Evolutionary conservation across 1,140 invertebrate genomes (phyloP), one percentile per base, ranked within the genome.

Genomic region (Anoplolepis gracilipes): DNA sequence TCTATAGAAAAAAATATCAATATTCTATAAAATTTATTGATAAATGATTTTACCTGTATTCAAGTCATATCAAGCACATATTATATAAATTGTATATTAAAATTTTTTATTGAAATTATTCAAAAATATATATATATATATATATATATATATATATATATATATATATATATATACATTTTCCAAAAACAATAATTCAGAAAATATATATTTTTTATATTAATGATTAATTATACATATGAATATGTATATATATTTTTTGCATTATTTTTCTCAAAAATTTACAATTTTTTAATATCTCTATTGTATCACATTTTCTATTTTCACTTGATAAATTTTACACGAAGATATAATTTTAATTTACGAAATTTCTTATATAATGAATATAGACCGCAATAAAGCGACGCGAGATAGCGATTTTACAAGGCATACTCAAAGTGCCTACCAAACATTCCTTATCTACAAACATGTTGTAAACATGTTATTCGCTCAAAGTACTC

Each of bases 391-490:
- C 19, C 28, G 67, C 53, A 19, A 70, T 81, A 81, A 81, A 61
- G 67, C 55, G 7, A 42, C 13, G 36, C 25, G 25, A 72, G 53
- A 46, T 72, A 61, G 53, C 36, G 39, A 72, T 73, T 72, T 82
- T 59, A 53, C 22, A 57, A 61, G 53, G 67, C 67, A 72, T 82
- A 30, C 36, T 59, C 53, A 19, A 73, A 59, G 36, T 82, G 36
- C 67, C 36, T 42, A 25, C 67, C n/a, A 42, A 57, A 59, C 78
- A 82, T 82, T 82, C 78, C 78, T 82, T 46, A 33, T 46, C 22
- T 30, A 8, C 49, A 70, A 59, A 22, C 42, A 72, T 25, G 36
- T 61, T 72, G 7, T 72, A 59, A 70, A 72, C 53, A 59, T 6
- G 25, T 72, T 78, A 69, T 13, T 55, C 19, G 65, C n/a, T 39